Conservation (phyloP, 2,113 vertebrate species). For the Alosa alosa region DNA sequence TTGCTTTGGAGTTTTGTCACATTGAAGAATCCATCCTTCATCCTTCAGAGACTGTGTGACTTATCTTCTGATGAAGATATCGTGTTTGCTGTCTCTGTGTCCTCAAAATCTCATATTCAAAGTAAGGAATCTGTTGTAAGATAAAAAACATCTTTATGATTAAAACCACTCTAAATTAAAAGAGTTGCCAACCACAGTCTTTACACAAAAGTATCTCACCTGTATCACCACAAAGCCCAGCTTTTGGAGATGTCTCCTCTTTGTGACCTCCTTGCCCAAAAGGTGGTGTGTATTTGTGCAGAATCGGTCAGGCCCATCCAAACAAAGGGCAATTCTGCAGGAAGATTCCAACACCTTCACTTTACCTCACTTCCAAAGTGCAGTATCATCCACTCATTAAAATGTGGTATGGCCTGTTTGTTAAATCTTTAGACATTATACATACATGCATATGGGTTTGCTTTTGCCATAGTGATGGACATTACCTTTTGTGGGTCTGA, state of each 20-base stretch:
- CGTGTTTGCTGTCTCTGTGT: not conserved
- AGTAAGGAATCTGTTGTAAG: slow-evolving; percentile 28
- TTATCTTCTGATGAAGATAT: slow-evolving; percentile 26
- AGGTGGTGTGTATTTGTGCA: slow-evolving; percentile 51
- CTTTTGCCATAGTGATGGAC: not conserved
- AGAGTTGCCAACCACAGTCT: not conserved
- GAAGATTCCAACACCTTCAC: not conserved
- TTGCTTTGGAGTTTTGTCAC: not conserved
- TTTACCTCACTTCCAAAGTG: not conserved
- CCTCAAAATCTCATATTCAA: slow-evolving; percentile 26
- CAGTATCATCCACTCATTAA: not conserved
- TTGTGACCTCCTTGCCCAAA: slow-evolving; percentile 55
- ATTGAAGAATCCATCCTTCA: not conserved
- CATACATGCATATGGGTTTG: not conserved
- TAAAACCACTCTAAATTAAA: not conserved
- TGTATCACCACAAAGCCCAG: slow-evolving; percentile 52
- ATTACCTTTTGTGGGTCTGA: slow-evolving; percentile 25
- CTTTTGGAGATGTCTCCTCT: slow-evolving; percentile 51
- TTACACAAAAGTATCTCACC: slow-evolving; percentile 20
- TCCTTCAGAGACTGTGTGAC: not conserved
- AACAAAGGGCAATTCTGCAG: slow-evolving; percentile 37
- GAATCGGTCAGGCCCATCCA: slow-evolving; percentile 49
- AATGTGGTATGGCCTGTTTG: not conserved
- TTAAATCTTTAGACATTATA: not conserved
- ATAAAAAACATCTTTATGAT: not conserved